Evolutionary conservation across 2,113 vertebrate species (phyloP).

Genomic region (Oncorhynchus masou): DNA sequence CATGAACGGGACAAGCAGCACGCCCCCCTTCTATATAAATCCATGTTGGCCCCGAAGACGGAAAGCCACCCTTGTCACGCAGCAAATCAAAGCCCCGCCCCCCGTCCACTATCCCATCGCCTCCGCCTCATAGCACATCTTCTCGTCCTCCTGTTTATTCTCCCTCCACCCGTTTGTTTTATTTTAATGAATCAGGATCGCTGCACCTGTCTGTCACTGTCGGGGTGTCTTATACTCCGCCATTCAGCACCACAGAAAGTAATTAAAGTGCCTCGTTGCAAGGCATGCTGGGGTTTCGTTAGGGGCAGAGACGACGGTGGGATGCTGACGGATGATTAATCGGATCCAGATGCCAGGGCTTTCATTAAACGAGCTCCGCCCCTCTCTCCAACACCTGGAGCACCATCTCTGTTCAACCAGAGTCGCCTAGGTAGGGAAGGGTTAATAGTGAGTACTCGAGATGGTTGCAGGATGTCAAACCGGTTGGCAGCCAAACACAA

Average conservation of each 20-base stretch:
- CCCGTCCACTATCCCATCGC: neutral
- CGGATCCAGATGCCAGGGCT: constrained; percentile 62
- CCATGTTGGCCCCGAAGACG: constrained; percentile 38
- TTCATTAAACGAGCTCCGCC: constrained; percentile 38
- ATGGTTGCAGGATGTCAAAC: constrained; percentile 25
- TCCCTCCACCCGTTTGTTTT: constrained; percentile 50
- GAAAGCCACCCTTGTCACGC: constrained; percentile 67
- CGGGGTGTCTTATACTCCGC: constrained; percentile 37
- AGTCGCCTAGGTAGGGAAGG: too few relatives aligned
- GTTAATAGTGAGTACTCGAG: too few relatives aligned
- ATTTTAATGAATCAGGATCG: constrained; percentile 73
- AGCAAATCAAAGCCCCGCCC: neutral
- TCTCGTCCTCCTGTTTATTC: constrained; percentile 30
- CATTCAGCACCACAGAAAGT: constrained; percentile 55
- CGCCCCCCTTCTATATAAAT: constrained; percentile 16
- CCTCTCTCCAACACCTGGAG: constrained; percentile 46
- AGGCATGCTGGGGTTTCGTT: constrained; percentile 63
- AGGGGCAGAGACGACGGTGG: constrained; percentile 58
- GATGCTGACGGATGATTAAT: constrained; percentile 60
- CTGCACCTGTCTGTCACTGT: constrained; percentile 72
- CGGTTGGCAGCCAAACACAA: constrained; percentile 10
- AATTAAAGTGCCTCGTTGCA: constrained; percentile 68
- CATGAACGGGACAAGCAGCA: constrained; percentile 27
- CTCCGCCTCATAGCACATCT: neutral
- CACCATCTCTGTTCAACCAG: constrained; percentile 1